Percentiles rank a stretch among this genome's conserved stretches.
Conservation (phyloP, 2,797 vertebrate species). For the Channa striata region DNA sequence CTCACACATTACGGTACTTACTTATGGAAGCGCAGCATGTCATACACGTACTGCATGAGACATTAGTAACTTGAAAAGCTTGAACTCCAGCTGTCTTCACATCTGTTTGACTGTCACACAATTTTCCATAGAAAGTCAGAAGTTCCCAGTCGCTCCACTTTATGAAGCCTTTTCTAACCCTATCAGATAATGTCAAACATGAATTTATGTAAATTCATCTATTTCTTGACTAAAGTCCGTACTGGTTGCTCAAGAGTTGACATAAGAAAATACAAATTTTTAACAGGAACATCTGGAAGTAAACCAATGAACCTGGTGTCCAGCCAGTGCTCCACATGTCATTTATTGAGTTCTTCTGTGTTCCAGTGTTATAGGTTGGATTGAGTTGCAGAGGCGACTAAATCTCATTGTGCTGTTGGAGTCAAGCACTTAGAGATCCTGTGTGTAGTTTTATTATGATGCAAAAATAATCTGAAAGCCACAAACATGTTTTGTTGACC, state of each 20-base stretch:
- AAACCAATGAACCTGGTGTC: conserved; percentile 4
- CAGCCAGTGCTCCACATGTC: conserved; percentile 22
- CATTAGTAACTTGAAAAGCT: background rate
- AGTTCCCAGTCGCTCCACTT: background rate
- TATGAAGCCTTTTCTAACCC: background rate
- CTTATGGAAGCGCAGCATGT: background rate
- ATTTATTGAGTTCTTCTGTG: conserved; percentile 37
- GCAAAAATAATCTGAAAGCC: conserved; percentile 26
- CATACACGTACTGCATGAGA: no score
- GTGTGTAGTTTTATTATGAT: background rate
- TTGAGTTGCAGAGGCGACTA: conserved; percentile 11
- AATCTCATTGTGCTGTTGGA: conserved; percentile 16
- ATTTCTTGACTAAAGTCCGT: background rate
- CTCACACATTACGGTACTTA: background rate
- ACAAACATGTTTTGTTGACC: conserved; percentile 6
- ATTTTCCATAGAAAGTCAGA: background rate
- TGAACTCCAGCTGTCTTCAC: background rate
- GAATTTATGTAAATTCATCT: background rate
- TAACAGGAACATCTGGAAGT: conserved; percentile 32
- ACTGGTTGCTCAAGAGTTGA: conserved; percentile 6
- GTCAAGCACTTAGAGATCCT: conserved; percentile 13
- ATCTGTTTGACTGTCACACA: background rate
- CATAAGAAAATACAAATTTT: background rate
- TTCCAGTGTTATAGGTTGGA: conserved; percentile 29
- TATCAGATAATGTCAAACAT: conserved; percentile 8